Evolutionary conservation across 2,797 vertebrate genomes (phyloP), one percentile per base, ranked within the genome.

Genomic region (Alca torda): DNA sequence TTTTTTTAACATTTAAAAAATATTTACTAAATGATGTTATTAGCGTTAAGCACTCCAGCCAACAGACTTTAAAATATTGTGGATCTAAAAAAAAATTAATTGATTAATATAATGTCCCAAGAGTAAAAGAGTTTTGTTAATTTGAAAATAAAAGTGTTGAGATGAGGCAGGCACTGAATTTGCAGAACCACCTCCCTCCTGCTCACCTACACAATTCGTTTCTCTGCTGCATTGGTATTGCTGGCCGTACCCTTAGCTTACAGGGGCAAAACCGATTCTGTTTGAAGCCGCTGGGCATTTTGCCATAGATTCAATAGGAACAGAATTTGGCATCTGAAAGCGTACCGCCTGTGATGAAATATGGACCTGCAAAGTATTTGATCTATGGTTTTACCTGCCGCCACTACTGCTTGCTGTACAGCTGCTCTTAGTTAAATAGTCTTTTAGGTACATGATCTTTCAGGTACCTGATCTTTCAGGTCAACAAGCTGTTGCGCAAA

Each of bases 391-490:
- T 96, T 73, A 95, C 89, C 89, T 94, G 73, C 76, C 46, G 64
- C 54, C 59, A 18, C 48, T 54, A 65, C 84, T 79, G 30, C 61
- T 91, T 91, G 89, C 63, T 57, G 89, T 87, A 59, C 57, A 91
- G 83, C 46, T 84, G 67, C 48, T 94, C 54, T 81, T 81, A 89
- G 50, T 93, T 83, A 94, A 90, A 92, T 60, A 46, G 84, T 87
- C 39, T 96, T 95, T 94, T 23, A 93, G 59, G 54, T 7, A 45
- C 81, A 90, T 84, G 90, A 91, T 87, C 37, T 96, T 95, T 94
- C 20, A 93, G 59, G 54, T 7, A 45, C 81, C 92, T 84, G 90
- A 91, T 84, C 87, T 88, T 86, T 61, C 84, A 82, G 79, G 50
- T 88, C 92, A 96, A 93, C 41, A 65, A 89, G n/a, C 80, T 60